Conservation (phyloP, 1,140 invertebrate species). For the Chelonus insularis region DNA sequence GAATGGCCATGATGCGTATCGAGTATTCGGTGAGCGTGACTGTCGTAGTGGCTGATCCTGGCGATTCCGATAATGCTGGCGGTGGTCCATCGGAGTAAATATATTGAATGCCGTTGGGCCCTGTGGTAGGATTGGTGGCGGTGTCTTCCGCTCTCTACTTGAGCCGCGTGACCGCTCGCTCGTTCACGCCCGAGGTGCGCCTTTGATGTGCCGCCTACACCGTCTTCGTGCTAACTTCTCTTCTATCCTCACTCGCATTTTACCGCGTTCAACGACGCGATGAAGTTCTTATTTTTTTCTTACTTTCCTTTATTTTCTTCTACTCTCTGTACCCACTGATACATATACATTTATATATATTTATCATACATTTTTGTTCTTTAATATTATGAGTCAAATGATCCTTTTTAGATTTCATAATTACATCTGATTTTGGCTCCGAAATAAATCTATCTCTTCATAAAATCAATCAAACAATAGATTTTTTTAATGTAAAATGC, state of each 20-base stretch:
- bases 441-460: too few species aligned
- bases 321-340: too few species aligned
- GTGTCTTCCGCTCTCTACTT: constrained; percentile 57
- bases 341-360: too few species aligned
- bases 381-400: too few species aligned
- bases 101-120: constrained; percentile 43
- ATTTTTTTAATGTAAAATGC: too few species aligned
- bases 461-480: too few species aligned
- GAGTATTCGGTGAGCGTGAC: constrained; percentile 28
- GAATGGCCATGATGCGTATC: constrained; percentile 25
- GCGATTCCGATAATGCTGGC: constrained; percentile 37
- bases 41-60: constrained; percentile 26
- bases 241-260: constrained; percentile 22
- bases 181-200: constrained; percentile 57
- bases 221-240: constrained; percentile 52
- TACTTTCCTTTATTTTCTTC: constrained; percentile 3
- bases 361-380: too few species aligned
- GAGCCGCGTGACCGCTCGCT: constrained; percentile 56
- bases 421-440: too few species aligned
- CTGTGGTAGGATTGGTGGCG: constrained; percentile 52
- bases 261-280: constrained; percentile 21
- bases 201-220: constrained; percentile 57
- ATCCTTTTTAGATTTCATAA: too few species aligned
- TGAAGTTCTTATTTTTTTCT: background rate
- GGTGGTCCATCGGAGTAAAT: constrained; percentile 54